Base-by-base conservation (phyloP, 2,888 invertebrate genomes). In the Hoplodrina blanda region DNA sequence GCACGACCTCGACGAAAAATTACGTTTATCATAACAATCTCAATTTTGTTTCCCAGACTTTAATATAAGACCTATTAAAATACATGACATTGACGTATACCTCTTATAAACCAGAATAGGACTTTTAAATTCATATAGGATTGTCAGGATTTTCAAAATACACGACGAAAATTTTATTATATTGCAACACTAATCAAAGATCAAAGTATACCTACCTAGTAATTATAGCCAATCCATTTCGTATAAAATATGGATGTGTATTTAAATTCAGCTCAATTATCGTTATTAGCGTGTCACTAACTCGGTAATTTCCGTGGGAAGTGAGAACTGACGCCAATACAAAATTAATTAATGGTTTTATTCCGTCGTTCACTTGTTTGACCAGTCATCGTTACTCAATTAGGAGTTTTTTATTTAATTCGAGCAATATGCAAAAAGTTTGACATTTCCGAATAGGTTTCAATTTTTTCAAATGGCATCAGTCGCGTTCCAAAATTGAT, bases 321-420 rank as follows among this genome's bases (percentile, higher is more conserved):
- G 74, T 73, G 71, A 76, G 70, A 76, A 82, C 76, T 79, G 74
- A 76, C 70, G 80, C 74, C 80, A 76, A 82, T 82, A 78, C 78
- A 71, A 87, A 88, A 86, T 89, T 89, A 91, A 91, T 92, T 91
- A 92, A 91, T 89, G 82, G 69, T 84, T 85, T 74, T 74, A 86
- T 87, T 83, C 76, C 78, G 82, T 83, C 84, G 75, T 76, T 81
- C 76, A 82, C 83, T 87, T 83, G 79, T 85, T 85, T 81, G 85
- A 80, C 87, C 80, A 90, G 89, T 91, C 91, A 91, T 89, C 85
- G 87, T 83, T 79, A 69, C 73, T 73, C 88, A 89, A 90, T 91
- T 87, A 88, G 41, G 59, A 69, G 59, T 15, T 17, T 63, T 77
- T 76, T 73, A 81, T 77, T 77, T 73, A 78, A 78, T 74, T 61